Conservation (phyloP, 2,797 vertebrate species). For the Parauchenoglanis ngamensis region DNA sequence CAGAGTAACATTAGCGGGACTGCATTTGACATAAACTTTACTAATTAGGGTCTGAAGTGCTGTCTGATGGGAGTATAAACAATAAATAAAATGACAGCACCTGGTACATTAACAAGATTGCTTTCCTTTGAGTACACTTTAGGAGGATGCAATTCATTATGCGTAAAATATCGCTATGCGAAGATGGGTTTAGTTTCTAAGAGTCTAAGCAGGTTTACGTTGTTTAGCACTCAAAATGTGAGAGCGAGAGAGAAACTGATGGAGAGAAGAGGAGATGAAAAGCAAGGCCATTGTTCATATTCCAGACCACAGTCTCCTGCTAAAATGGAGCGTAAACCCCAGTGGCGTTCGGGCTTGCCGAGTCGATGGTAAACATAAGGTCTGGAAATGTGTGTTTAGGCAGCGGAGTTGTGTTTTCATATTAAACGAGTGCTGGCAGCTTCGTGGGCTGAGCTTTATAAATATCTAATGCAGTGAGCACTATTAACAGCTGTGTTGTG, state of each 20-base stretch:
- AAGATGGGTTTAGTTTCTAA: not conserved
- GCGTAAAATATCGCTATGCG: too few species aligned
- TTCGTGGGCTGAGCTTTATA: constrained; percentile 47
- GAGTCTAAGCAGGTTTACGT: not conserved
- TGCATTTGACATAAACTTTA: not conserved
- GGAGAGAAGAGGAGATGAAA: too few species aligned
- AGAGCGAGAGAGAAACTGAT: not conserved
- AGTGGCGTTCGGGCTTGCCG: constrained; percentile 32
- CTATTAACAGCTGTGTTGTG: constrained; percentile 54
- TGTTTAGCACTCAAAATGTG: not conserved
- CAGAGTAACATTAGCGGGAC: not conserved
- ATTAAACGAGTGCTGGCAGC: constrained; percentile 51
- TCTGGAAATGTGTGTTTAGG: constrained; percentile 46
- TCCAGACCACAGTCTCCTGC: not conserved
- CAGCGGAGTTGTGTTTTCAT: constrained; percentile 52
- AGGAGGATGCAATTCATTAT: not conserved
- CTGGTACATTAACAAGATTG: not conserved
- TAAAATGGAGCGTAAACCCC: constrained; percentile 26
- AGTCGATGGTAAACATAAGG: constrained; percentile 47
- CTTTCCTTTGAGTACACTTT: not conserved
- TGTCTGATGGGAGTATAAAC: not conserved
- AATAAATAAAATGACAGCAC: not conserved
- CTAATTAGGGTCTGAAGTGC: not conserved
- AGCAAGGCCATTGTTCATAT: not conserved
- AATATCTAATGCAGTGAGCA: constrained; percentile 58